These are phyloP conservation scores for Priocnemis perturbator DNA, from an alignment of 2,888 invertebrate genomes.

Conservation along the genomic window DNA sequence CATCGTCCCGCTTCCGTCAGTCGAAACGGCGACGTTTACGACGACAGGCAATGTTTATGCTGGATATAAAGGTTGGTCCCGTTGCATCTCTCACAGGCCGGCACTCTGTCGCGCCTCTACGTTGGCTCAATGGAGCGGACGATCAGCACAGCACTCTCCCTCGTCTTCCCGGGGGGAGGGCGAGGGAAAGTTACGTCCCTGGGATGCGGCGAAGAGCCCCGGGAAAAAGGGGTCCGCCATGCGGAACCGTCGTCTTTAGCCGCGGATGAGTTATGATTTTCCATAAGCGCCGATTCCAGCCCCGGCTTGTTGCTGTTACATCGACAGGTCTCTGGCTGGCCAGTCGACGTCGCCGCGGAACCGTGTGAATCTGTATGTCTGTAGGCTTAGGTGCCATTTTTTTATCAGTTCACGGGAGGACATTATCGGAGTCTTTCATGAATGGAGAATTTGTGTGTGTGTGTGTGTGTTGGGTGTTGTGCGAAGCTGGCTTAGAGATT, in stretches of 20 bases:
- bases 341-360: too few species aligned
- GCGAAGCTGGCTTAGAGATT: too few species aligned
- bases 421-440: too few species aligned
- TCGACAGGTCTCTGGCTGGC: too few species aligned
- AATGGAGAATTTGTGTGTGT: too few species aligned
- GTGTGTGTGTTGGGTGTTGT: too few species aligned
- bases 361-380: too few species aligned
- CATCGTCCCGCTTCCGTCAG: constrained; percentile 38
- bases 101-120: too few species aligned
- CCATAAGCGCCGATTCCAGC: constrained; percentile 21
- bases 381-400: too few species aligned
- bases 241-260: constrained; percentile 1
- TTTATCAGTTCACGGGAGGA: too few species aligned
- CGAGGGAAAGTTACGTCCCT: constrained; percentile 18
- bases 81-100: constrained; percentile 27
- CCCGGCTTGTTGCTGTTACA: too few species aligned
- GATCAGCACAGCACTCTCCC: neutral
- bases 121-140: too few species aligned
- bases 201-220: neutral
- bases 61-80: constrained; percentile 42
- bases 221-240: neutral
- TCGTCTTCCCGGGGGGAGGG: neutral
- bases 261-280: constrained; percentile 30
- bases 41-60: constrained; percentile 39
- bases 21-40: constrained; percentile 44